These are phyloP conservation scores for Pangasius macronema DNA, from an alignment of 2,797 vertebrate genomes.

Conservation along the genomic window DNA sequence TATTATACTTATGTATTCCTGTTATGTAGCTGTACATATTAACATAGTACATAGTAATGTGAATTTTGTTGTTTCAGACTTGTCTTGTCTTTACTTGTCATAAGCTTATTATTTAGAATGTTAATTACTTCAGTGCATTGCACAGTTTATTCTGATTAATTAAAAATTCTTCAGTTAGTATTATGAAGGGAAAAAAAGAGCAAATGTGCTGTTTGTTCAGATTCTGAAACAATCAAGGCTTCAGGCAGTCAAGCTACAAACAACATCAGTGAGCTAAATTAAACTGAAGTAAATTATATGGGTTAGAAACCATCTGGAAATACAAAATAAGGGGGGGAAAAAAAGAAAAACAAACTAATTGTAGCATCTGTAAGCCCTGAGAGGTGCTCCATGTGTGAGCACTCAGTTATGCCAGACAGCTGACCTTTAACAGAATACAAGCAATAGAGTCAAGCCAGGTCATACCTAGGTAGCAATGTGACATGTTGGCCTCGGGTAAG, in stretches of 20 bases:
- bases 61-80: neutral
- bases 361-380: neutral
- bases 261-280: neutral
- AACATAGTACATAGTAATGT: neutral
- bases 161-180: neutral
- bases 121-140: neutral
- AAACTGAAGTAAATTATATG: neutral
- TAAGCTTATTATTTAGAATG: neutral
- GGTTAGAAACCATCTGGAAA: neutral
- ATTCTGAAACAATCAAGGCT: neutral
- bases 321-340: neutral
- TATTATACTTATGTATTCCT: neutral
- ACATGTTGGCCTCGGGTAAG: slow-evolving; percentile 34
- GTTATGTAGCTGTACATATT: neutral
- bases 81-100: neutral
- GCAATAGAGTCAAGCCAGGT: slow-evolving; percentile 53
- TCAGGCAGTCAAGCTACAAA: neutral
- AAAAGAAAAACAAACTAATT: neutral
- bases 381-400: slow-evolving; percentile 28
- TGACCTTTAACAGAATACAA: slow-evolving; percentile 64
- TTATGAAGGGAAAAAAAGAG: neutral
- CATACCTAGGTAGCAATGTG: slow-evolving; percentile 53
- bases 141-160: neutral
- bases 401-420: slow-evolving; percentile 58
- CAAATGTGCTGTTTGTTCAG: neutral